Evolutionary conservation across 2,888 invertebrate species (phyloP), one percentile per base, ranked within the genome.

Genomic region (Marronus borbonicus): DNA sequence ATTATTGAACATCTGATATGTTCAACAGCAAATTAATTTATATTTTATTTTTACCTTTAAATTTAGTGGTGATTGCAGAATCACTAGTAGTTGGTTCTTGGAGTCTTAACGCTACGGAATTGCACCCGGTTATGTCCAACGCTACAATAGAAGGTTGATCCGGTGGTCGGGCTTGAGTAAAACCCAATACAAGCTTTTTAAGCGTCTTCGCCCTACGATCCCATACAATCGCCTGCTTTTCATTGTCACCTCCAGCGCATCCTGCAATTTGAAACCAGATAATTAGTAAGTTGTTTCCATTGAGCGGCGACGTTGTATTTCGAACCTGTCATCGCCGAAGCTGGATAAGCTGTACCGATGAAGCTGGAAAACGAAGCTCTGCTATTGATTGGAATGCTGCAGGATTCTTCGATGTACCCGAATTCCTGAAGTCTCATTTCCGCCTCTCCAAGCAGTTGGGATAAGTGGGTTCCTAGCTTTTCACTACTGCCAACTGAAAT

Each of bases 161-260:
- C 58, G 98, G 98, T 0, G 94, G 93, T 50, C 95, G 91, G 12
- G 96, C 93, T 88, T 96, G 95, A 84, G 97, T 96, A 91, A 97
- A 97, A 66, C 97, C 97, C 44, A 94, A 90, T 52, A 96, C 92
- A 91, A 98, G 93, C 58, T 92, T 89, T 80, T 92, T 94, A 60
- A 97, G 90, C 0, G 95, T 93, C 85, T 95, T 91, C 68, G 94
- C 92, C 84, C 96, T 92, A 80, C 97, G 91, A 84, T 97, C 96
- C 97, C 97, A 97, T 75, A 96, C 93, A 81, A 95, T 94, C 72
- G 95, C 93, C 88, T 96, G 96, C 85, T 96, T 96, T 86, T 96
- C 96, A 81, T 93, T 93, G 85, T 94, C 94, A 17, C 92, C 90
- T 28, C 92, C 94, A 0, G 94, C 93, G 86, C 95, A 94, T 52